phyloP scores from a whole-genome alignment of 2,113 vertebrate genomes.

The Gorsachius goisagi region DNA sequence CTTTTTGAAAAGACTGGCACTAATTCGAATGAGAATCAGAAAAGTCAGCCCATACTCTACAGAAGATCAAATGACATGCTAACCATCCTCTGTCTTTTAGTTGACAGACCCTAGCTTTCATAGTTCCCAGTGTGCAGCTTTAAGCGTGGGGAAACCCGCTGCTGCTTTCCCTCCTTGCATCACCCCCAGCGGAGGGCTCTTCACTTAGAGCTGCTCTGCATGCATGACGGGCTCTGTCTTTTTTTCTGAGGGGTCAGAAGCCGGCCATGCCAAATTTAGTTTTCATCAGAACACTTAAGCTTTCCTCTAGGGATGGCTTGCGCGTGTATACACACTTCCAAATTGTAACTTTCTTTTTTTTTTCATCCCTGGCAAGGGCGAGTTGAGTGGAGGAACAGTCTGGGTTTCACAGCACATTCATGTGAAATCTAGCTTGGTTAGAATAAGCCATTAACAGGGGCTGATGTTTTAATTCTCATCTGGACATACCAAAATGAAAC shows the following conservation, averaged over 20 bases:
- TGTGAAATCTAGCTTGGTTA: background rate
- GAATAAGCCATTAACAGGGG: background rate
- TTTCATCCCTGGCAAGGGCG: background rate
- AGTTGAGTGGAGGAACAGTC: background rate
- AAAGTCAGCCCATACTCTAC: background rate
- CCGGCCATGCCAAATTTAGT: constrained; percentile 23
- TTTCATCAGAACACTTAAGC: background rate
- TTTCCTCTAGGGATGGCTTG: background rate
- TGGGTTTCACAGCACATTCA: background rate
- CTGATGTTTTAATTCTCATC: background rate
- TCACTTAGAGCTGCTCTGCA: background rate
- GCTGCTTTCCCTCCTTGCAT: background rate
- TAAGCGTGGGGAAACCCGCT: fast-evolving
- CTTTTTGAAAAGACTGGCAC: background rate
- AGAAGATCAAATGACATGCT: background rate
- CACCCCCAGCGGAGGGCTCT: background rate
- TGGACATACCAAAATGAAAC: background rate
- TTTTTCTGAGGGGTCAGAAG: constrained; percentile 11
- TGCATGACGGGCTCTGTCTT: background rate
- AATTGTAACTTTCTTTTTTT: background rate
- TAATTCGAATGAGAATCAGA: background rate
- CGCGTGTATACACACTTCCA: background rate
- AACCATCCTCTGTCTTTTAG: background rate
- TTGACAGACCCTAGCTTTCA: background rate
- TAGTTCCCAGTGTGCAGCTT: background rate